Conservation (phyloP, 2,113 vertebrate species). For the Heteronetta atricapilla region DNA sequence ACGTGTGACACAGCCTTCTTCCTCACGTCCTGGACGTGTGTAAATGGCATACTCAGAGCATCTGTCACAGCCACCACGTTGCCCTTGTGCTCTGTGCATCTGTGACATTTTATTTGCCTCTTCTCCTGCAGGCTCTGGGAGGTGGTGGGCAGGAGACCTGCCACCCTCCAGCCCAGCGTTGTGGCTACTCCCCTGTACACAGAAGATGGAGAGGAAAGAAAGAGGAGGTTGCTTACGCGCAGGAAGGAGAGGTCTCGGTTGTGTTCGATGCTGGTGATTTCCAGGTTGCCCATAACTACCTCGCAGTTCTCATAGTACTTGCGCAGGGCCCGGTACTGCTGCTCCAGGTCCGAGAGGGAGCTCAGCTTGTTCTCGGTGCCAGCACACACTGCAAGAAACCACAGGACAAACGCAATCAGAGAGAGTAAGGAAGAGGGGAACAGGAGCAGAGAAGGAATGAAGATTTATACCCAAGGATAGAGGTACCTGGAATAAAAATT, state of each 20-base stretch:
- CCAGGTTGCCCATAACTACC: constrained; percentile 97
- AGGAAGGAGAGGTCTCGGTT: constrained; percentile 95
- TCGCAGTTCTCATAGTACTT: constrained; percentile 98
- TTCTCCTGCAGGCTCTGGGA: not conserved
- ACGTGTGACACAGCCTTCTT: not conserved
- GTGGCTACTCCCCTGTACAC: not conserved
- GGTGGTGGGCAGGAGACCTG: not conserved
- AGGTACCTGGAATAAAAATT: not conserved
- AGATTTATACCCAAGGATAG: not conserved
- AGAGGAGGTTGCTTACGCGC: constrained; percentile 78
- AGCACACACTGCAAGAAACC: constrained; percentile 85
- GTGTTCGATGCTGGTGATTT: constrained; percentile 97
- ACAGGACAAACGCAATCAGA: not conserved
- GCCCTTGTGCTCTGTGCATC: not conserved
- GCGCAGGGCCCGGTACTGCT: constrained; percentile 93
- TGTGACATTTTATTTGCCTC: not conserved
- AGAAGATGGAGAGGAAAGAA: not conserved
- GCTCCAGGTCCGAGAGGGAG: constrained; percentile 95
- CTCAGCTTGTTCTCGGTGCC: constrained; percentile 98
- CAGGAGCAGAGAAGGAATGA: not conserved
- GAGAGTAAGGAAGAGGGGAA: not conserved
- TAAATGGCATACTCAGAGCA: not conserved
- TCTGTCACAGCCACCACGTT: not conserved
- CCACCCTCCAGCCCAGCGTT: not conserved
- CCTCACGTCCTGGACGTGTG: not conserved